A percentile compares a stretch with the other conserved stretches of the same genome.
Conservation (phyloP, 1,140 invertebrate species). For the Hestina assimilis region DNA sequence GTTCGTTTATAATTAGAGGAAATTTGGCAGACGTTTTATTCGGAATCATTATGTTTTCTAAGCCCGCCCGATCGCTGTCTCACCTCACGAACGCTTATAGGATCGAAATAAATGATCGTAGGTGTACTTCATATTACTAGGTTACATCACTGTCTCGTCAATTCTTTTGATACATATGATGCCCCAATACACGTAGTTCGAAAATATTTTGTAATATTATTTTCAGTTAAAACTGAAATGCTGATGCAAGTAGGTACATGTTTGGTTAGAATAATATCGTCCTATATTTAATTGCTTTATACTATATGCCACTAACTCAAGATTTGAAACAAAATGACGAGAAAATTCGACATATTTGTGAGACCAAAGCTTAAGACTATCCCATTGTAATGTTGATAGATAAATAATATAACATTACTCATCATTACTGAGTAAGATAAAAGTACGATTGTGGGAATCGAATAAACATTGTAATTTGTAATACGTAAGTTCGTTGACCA, state of each 20-base stretch:
- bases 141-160: slow-evolving; percentile 20
- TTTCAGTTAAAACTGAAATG: not conserved
- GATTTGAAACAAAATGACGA: no score
- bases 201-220: not conserved
- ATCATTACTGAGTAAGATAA: no score
- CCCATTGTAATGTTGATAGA: no score
- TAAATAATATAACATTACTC: no score
- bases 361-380: no score
- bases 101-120: slow-evolving; percentile 34
- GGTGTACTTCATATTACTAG: slow-evolving; percentile 16
- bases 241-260: not conserved
- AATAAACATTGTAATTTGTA: no score
- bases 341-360: no score
- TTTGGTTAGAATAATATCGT: no score
- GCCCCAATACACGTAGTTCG: not conserved
- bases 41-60: slow-evolving; percentile 30
- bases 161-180: slow-evolving; percentile 6
- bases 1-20: slow-evolving; percentile 53
- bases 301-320: no score
- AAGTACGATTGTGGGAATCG: no score
- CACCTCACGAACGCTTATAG: slow-evolving; percentile 35
- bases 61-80: slow-evolving; percentile 35
- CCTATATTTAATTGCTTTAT: no score
- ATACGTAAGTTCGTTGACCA: slow-evolving; percentile 7
- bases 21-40: slow-evolving; percentile 49